phyloP scores from a whole-genome alignment of 2,888 invertebrate species.

The Dasysyrphus tricinctus region DNA sequence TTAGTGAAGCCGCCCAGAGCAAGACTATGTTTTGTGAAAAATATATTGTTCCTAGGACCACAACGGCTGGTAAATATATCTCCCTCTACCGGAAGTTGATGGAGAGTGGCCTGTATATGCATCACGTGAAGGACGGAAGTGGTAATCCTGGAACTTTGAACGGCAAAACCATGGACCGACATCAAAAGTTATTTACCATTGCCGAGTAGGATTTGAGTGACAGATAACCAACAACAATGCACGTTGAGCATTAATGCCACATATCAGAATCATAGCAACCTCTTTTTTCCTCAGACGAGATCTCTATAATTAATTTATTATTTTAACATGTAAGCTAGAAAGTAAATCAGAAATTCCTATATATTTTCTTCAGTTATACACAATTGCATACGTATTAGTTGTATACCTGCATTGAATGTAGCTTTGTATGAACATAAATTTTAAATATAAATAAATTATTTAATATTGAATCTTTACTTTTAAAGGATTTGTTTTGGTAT shows the following conservation, averaged over 20 bases:
- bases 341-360: conserved; percentile 42
- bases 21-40: conserved; percentile 90
- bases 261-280: conserved; percentile 48
- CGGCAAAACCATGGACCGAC: conserved; percentile 64
- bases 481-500: background rate
- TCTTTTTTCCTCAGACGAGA: conserved; percentile 69
- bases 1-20: conserved; percentile 87
- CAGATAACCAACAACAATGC: conserved; percentile 1
- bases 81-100: conserved; percentile 90
- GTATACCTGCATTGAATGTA: conserved; percentile 39
- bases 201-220: conserved; percentile 42
- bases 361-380: conserved; percentile 24
- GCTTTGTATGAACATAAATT: conserved; percentile 38
- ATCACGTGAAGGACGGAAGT: conserved; percentile 79
- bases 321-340: conserved; percentile 64
- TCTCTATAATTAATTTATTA: conserved; percentile 70
- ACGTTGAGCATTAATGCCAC: conserved; percentile 51
- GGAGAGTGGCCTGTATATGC: conserved; percentile 84
- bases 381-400: background rate
- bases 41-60: conserved; percentile 92
- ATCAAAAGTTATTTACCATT: conserved; percentile 68
- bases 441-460: conserved; percentile 45
- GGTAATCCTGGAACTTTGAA: conserved; percentile 55
- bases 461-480: background rate
- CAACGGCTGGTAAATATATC: conserved; percentile 93